Evolutionary conservation across 2,113 vertebrate genomes (phyloP), one percentile per base, ranked within the genome.

Genomic region (Zosterops hypoxanthus): DNA sequence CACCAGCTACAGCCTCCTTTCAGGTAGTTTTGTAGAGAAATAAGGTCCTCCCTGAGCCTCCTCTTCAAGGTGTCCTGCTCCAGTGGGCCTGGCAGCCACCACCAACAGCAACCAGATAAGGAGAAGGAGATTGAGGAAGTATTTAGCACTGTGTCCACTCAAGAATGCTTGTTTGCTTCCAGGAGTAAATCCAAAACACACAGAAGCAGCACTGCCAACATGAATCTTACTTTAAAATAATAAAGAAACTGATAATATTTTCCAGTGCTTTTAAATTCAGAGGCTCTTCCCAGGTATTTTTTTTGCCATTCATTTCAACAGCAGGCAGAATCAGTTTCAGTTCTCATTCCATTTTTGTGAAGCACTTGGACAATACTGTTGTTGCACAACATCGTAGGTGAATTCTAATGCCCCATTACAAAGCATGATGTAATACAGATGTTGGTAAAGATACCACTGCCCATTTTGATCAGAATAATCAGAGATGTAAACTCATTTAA

Each of bases 61-160:
- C 41, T 61, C 24, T 75, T 75, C 53, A 76, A 76, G 41, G 25
- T 61, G 47, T 69, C 56, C 79, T 69, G 61, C 41, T 82, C 55
- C 9, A 9, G 8, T 8, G 3, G 63, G 57, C 88, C 75, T 12
- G 14, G 66, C 80, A 69, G 53, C 57, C 8, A 17, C 60, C 8
- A 1, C 31, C 2, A 0, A 6, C 8, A 6, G 61, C 24, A 71
- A 44, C 44, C 13, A 65, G 70, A 6, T 21, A 5, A 41, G 69
- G 11, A 64, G 41, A 64, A 24, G 3, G 53, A 71, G 71, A 1
- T 28, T 10, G 16, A 36, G 72, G 64, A 83, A 86, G 8, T 31
- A 24, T 13, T 69, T 50, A 59, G 76, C 65, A 6, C 86, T 39
- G 9, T n/a, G 71, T 60, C 64, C 41, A 39, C 79, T 63, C 23